Evolutionary conservation across 2,797 vertebrate species (phyloP).

Genomic region (Gobionotothen gibberifrons): DNA sequence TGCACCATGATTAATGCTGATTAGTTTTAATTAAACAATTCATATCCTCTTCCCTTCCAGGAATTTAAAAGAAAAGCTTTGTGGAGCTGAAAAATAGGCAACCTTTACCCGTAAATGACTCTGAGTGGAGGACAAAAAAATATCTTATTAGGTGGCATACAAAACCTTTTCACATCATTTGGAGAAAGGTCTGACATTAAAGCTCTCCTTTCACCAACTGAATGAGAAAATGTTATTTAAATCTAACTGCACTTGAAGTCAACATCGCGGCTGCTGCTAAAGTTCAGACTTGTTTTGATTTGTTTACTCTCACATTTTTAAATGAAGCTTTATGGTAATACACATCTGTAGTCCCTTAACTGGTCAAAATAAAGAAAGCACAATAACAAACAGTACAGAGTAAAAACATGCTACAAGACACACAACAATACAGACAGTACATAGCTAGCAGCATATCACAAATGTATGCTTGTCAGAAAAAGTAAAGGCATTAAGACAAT

Average conservation of each 20-base stretch:
- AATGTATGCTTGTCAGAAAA: no score
- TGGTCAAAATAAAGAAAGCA: no score
- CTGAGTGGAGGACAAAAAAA: conserved; percentile 5
- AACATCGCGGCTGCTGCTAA: background rate
- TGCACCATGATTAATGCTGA: background rate
- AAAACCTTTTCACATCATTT: background rate
- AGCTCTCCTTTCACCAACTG: background rate
- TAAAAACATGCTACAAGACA: no score
- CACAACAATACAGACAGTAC: no score
- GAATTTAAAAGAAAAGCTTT: conserved; percentile 16
- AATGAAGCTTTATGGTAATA: no score
- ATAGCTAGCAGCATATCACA: no score
- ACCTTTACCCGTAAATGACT: background rate
- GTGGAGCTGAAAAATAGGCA: conserved; percentile 8
- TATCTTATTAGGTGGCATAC: background rate
- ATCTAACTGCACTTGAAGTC: background rate
- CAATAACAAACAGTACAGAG: no score
- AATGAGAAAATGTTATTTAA: background rate
- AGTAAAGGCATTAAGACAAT: no score
- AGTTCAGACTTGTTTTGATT: background rate
- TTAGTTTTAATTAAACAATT: conserved; percentile 16
- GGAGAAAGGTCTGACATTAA: conserved; percentile 9
- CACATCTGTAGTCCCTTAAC: no score
- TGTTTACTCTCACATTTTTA: background rate
- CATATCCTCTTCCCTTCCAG: background rate